Evolutionary conservation across 1,140 invertebrate species (phyloP), one percentile per base, ranked within the genome.

Genomic region (Protaetia brevitarsis): DNA sequence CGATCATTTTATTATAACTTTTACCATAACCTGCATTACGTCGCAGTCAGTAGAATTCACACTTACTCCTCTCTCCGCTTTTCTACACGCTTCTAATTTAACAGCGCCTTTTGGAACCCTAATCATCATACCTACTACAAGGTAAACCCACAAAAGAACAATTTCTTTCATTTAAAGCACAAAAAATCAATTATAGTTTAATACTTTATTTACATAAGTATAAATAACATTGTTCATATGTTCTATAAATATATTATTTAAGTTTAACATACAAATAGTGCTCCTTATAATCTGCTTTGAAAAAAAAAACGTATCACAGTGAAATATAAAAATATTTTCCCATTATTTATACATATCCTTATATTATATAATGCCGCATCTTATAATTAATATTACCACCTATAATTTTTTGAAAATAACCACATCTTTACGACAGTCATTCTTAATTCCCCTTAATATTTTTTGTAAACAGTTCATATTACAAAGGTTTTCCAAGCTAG

Each of bases 311-410:
- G 26, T 51, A 51, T 51, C 41, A 51, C 41, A 51, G 41, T 51
- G 41, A 51, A 51, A 51, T 51, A 51, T 51, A 51, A 51, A 51
- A 51, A 51, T 51, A 51, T 51, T 23, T 51, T 51, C 19, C 41
- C 41, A 23, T 51, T 51, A 19, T 23, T 10, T 51, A 23, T 26
- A 16, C 16, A 45, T 19, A 3, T n/a, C n/a, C n/a, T n/a, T n/a
- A n/a, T n/a, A n/a, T n/a, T n/a, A n/a, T n/a, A 5, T 45, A 45
- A 26, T 51, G 5, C 41, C n/a, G n/a, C n/a, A n/a, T n/a, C 41
- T 51, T 51, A 51, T 7, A 51, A 19, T 23, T 51, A 51, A 3
- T 51, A 51, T 23, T 23, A 51, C 41, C 41, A 51, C 41, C n/a
- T n/a, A n/a, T n/a, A n/a, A 51, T 10, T 7, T 51, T 51, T 51